A percentile compares a stretch with the other conserved stretches of the same genome.
Evolutionary conservation across 2,888 invertebrate species (phyloP).

Genomic region (Adelphocoris suturalis): DNA sequence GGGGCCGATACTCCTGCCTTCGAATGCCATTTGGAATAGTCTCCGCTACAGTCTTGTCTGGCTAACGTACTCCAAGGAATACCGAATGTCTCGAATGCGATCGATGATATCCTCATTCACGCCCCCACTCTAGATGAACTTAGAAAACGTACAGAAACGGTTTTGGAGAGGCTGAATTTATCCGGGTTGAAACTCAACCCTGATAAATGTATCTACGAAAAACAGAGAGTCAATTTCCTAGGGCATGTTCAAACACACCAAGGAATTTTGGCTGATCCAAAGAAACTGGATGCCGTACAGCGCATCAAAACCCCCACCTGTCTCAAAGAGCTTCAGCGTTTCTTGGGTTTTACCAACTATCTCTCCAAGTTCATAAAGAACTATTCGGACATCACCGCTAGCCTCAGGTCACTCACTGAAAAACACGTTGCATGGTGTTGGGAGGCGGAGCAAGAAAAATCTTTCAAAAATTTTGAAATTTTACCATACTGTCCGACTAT

Average conservation of each 20-base stretch:
- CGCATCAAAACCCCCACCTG: neutral
- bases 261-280: neutral
- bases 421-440: neutral
- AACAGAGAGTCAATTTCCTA: neutral
- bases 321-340: neutral
- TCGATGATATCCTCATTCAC: conserved; percentile 34
- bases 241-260: neutral
- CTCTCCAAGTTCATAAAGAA: neutral
- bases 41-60: neutral
- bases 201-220: neutral
- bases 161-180: neutral
- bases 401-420: neutral
- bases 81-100: neutral
- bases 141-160: neutral
- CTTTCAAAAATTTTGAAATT: conserved; percentile 35
- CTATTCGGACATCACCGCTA: neutral
- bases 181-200: conserved; percentile 22
- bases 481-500: conserved; percentile 53
- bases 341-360: conserved; percentile 2
- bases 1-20: neutral
- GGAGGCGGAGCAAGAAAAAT: neutral
- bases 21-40: conserved; percentile 5
- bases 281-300: neutral
- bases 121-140: neutral
- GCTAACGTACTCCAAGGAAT: neutral